Conservation (phyloP, 2,797 vertebrate species). For the Anisognathus igniventris region DNA sequence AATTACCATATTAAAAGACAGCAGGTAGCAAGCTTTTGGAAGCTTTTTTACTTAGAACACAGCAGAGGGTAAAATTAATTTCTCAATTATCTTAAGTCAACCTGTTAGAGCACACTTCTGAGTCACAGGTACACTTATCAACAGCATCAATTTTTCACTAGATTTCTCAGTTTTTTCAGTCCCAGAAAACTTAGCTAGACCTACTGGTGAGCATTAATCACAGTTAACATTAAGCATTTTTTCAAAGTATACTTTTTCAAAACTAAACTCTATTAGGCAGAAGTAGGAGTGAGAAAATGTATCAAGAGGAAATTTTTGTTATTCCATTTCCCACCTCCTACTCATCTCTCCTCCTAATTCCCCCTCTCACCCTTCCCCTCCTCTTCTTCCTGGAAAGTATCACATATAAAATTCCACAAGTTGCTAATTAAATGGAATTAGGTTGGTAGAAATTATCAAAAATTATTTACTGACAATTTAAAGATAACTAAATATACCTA, state of each 20-base stretch:
- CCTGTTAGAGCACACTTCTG: not conserved
- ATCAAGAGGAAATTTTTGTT: not conserved
- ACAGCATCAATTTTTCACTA: not conserved
- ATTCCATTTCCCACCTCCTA: not conserved
- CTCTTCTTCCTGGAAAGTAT: not conserved
- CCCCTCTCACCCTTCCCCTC: not conserved
- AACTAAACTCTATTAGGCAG: not conserved
- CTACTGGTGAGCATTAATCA: slow-evolving; percentile 40
- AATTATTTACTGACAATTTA: not conserved
- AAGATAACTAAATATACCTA: not conserved
- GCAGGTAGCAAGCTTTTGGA: slow-evolving; percentile 29
- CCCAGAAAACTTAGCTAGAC: not conserved
- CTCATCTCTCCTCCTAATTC: not conserved
- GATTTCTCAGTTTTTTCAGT: not conserved
- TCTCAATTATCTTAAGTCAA: slow-evolving; percentile 28
- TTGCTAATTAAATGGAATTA: not conserved
- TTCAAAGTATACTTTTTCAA: slow-evolving; percentile 2
- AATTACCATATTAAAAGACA: slow-evolving; percentile 46
- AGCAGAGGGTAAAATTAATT: slow-evolving; percentile 45
- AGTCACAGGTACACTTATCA: slow-evolving; percentile 1
- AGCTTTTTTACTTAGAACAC: slow-evolving; percentile 22
- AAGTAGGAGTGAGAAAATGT: slow-evolving; percentile 6
- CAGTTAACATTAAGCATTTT: not conserved
- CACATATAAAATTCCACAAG: not conserved
- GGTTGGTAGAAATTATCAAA: not conserved